A percentile compares a stretch with the other conserved stretches of the same genome.
Conservation (phyloP, 2,888 invertebrate species). For the Buathra laborator region DNA sequence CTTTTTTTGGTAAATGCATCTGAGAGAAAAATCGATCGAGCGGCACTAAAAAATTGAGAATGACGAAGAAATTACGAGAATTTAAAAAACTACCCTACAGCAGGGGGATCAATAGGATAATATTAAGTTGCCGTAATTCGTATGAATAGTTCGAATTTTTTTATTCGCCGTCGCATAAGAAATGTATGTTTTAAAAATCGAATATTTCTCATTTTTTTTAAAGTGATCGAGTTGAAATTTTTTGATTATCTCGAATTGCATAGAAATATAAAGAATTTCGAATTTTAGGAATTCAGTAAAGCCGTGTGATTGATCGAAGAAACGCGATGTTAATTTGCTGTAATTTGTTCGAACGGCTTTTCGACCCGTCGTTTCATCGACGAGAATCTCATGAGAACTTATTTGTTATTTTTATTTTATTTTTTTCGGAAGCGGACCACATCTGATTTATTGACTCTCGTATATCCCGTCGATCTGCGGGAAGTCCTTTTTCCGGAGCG, state of each 20-base stretch:
- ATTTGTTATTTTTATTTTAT: neutral
- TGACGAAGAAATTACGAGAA: neutral
- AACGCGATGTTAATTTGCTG: neutral
- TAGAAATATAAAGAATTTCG: too few species aligned
- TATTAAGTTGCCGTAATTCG: too few species aligned
- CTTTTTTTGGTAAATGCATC: slow-evolving; percentile 29
- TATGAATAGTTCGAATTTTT: too few species aligned
- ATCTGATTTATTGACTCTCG: slow-evolving; percentile 58
- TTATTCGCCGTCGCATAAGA: too few species aligned
- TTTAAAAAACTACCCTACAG: neutral
- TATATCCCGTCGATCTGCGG: slow-evolving; percentile 53
- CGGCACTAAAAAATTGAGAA: slow-evolving; percentile 9
- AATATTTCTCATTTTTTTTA: too few species aligned
- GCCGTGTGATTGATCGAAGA: neutral
- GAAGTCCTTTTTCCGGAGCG: slow-evolving; percentile 61
- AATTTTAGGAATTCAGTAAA: too few species aligned
- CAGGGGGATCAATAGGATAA: too few species aligned
- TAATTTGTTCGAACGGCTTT: neutral
- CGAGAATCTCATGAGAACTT: slow-evolving; percentile 48
- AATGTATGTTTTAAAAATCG: too few species aligned
- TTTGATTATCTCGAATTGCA: too few species aligned
- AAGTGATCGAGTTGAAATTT: too few species aligned
- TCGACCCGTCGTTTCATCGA: neutral
- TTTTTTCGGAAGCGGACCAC: slow-evolving; percentile 52
- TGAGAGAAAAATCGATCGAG: slow-evolving; percentile 13